phyloP scores from a whole-genome alignment of 2,113 vertebrate genomes.

The Apteryx mantelli region DNA sequence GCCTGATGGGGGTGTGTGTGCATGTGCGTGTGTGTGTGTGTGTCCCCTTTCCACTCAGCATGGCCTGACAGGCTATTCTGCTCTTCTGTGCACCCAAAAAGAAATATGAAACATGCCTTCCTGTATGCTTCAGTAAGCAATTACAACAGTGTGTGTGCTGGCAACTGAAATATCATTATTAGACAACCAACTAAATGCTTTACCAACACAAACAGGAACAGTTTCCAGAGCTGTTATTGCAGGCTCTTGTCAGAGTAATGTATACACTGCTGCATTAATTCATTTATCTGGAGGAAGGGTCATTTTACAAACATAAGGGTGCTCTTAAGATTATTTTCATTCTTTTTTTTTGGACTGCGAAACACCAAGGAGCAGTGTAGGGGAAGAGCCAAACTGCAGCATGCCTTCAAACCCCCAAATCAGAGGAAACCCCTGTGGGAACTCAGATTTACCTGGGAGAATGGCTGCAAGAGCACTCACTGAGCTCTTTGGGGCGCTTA shows the following conservation, averaged over 20 bases:
- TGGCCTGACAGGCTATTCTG: neutral
- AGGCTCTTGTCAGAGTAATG: conserved; percentile 34
- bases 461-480: neutral
- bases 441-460: neutral
- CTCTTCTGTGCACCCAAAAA: neutral
- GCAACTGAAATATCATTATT: neutral
- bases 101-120: neutral
- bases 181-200: neutral
- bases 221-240: neutral
- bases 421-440: neutral
- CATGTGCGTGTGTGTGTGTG: too few species aligned
- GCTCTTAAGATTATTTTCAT: conserved; percentile 32
- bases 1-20: too few species aligned
- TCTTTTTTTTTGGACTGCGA: neutral
- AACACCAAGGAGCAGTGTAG: neutral
- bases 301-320: conserved; percentile 5
- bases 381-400: neutral
- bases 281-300: neutral
- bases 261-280: neutral
- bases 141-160: neutral
- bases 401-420: neutral
- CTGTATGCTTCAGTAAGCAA: neutral
- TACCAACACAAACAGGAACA: neutral
- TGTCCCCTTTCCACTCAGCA: neutral
- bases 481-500: neutral